Evolutionary conservation across 2,113 vertebrate genomes (phyloP), one percentile per base, ranked within the genome.

Genomic region (Catharus fuscescens): DNA sequence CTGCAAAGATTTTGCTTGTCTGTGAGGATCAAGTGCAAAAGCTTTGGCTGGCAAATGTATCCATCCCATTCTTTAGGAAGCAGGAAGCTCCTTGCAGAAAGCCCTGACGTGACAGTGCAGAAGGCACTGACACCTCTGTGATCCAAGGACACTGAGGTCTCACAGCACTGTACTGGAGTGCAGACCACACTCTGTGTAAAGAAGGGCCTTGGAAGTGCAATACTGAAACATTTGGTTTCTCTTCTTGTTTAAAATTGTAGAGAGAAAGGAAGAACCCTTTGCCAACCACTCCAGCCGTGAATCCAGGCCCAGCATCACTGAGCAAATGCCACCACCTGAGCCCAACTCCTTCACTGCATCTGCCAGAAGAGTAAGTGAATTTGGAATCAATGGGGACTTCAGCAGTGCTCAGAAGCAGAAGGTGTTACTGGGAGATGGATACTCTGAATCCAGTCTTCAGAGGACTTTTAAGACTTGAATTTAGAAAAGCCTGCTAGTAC

Each of bases 291-390:
- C 97, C 95, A 95, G 72, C 92, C 85, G 92, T 47, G 97, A 98
- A 66, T 84, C 88, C 94, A 97, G 94, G 93, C 97, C 93, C 81
- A 92, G 71, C 47, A 18, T 94, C 93, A 70, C 52, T 48, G 98
- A 98, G 86, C 97, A 95, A 82, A 94, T 91, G 44, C 92, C 97
- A 81, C 28, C 95, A 74, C 91, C 97, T 1, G 86, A 96, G 87
- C 95, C 96, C 78, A 97, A 96, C 80, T 93, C 96, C 84, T 96
- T 97, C 97, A 96, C 97, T 84, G 93, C 96, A 72, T 92, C 97
- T 87, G 93, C 97, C 91, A 95, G 97, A 97, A 98, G 97, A 93
- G 98, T 98, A 96, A 98, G 98, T 97, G 90, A 64, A 86, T 89
- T 72, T 76, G 69, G 65, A 38, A 88, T 77, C 59, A 13, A 1